These are phyloP conservation scores for Lithophane socia DNA, from an alignment of 2,888 invertebrate species.

Conservation along the genomic window DNA sequence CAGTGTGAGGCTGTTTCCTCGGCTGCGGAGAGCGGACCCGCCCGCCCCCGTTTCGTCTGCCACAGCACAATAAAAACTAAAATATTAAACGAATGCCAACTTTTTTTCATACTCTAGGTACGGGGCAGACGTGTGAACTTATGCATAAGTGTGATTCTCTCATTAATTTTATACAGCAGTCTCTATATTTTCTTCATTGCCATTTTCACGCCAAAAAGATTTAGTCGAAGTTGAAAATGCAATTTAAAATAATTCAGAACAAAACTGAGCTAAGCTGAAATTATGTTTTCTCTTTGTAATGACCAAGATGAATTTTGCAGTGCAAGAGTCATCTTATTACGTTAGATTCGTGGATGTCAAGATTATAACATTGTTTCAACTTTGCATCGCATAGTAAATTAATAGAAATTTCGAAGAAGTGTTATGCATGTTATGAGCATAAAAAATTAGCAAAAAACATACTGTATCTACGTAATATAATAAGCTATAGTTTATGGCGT, in stretches of 20 bases:
- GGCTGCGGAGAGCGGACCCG: conserved; percentile 62
- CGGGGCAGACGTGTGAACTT: neutral
- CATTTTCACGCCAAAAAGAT: conserved; percentile 4
- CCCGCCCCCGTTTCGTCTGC: conserved; percentile 70
- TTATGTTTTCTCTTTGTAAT: conserved; percentile 2
- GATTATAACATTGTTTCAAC: conserved; percentile 29
- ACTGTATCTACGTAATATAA: conserved; percentile 48
- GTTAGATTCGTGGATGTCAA: conserved; percentile 32
- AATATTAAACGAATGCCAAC: conserved; percentile 46
- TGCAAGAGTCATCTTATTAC: conserved; percentile 40
- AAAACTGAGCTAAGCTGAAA: neutral
- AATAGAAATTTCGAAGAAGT: conserved; percentile 27
- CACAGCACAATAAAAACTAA: conserved; percentile 60
- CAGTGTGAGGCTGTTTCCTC: conserved; percentile 76
- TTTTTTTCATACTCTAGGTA: conserved; percentile 10
- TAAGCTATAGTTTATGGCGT: conserved; percentile 54
- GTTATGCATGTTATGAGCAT: conserved; percentile 35
- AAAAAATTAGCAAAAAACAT: conserved; percentile 35
- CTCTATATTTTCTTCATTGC: neutral
- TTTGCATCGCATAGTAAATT: conserved; percentile 34
- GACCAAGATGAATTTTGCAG: conserved; percentile 4
- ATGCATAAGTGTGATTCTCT: neutral
- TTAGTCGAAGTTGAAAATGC: neutral
- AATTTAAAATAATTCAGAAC: conserved; percentile 8
- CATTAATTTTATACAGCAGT: conserved; percentile 12